Conservation (phyloP, 2,113 vertebrate species). For the Thomomys bottae region DNA sequence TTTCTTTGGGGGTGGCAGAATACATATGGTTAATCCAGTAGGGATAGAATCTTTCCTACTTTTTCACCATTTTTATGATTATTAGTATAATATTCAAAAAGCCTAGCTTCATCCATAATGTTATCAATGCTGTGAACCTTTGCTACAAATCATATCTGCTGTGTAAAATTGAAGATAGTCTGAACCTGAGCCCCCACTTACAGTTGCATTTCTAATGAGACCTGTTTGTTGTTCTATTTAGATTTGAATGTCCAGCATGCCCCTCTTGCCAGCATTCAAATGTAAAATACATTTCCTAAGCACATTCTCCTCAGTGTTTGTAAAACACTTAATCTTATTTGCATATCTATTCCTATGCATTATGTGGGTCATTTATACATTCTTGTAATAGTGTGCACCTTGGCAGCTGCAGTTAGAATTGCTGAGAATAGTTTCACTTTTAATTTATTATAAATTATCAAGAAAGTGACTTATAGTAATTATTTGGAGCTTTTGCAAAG, state of each 20-base stretch:
- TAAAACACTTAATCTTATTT: conserved; percentile 12
- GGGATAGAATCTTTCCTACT: not conserved
- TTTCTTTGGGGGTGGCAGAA: not conserved
- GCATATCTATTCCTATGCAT: not conserved
- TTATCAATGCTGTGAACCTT: conserved; percentile 21
- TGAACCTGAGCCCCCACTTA: not conserved
- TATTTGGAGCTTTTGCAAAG: not conserved
- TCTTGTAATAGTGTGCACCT: not conserved
- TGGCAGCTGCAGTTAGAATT: not conserved
- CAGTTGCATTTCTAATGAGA: conserved; percentile 1
- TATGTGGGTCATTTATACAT: not conserved
- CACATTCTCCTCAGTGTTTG: conserved; percentile 10
- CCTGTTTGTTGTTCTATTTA: not conserved
- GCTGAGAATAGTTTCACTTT: conserved; percentile 15
- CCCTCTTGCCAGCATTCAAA: not conserved
- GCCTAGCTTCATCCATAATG: not conserved
- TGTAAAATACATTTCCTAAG: not conserved
- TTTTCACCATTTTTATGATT: conserved; percentile 2
- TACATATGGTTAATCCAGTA: not conserved
- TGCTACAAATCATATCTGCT: conserved; percentile 15
- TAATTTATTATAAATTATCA: conserved; percentile 39
- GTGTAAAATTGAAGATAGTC: conserved; percentile 20
- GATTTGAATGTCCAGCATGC: not conserved
- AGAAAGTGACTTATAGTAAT: not conserved
- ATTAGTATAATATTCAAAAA: not conserved